Conservation (phyloP, 2,113 vertebrate genomes). For the Bos taurus region ARS-UCD2.0 NC_037334.1:87414501-87415000, state of each 20-base stretch:
- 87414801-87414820: not conserved
- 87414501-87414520: not conserved
- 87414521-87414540: not conserved
- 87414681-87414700: not conserved
- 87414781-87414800: not conserved
- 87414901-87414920: not conserved
- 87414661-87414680: not conserved
- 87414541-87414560: not conserved
- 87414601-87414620: not conserved
- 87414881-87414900: not conserved
- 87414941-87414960: not conserved
- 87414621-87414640: not conserved
- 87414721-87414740: not conserved
- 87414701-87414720: not conserved
- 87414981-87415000: not conserved
- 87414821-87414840: not conserved
- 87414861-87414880: not conserved
- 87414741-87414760: not conserved
- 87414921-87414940: not conserved
- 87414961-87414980: rapidly evolving
- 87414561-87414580: not conserved
- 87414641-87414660: not conserved
- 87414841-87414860: not conserved
- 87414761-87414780: not conserved
- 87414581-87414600: not conserved